Conservation (phyloP, 1,140 invertebrate species). For the Diploscapter pachys region DNA sequence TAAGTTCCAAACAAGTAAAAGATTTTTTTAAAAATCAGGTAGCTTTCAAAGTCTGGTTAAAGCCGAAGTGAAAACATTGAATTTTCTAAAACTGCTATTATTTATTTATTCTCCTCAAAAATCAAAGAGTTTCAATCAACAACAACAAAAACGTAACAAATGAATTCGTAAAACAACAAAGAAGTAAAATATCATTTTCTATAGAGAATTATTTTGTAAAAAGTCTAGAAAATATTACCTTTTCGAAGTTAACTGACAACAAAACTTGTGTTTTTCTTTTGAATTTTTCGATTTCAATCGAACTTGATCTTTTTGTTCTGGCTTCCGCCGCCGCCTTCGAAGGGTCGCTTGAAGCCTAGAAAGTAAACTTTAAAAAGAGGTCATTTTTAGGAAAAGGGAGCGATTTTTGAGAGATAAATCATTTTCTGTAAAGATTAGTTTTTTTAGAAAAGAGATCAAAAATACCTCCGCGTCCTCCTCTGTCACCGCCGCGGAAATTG, state of each 20-base stretch:
- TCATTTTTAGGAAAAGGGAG: not conserved
- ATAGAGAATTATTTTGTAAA: not conserved
- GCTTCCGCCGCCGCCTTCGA: conserved; percentile 34
- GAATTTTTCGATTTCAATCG: conserved; percentile 1
- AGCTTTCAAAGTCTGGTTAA: too few species aligned
- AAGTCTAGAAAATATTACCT: too few species aligned
- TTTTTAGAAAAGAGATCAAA: conserved; percentile 6
- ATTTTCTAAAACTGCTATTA: too few species aligned
- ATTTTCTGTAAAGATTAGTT: conserved; percentile 10
- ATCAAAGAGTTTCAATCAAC: too few species aligned
- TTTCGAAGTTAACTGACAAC: not conserved
- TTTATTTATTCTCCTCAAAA: too few species aligned
- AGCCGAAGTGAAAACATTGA: too few species aligned
- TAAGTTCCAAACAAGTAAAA: too few species aligned
- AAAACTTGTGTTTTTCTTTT: not conserved
- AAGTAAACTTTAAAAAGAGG: too few species aligned
- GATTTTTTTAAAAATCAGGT: too few species aligned
- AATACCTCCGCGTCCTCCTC: conserved; percentile 6
- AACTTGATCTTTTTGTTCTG: conserved; percentile 45
- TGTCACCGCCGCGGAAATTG: conserved; percentile 35
- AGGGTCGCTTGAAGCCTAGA: conserved; percentile 31
- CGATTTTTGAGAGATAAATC: not conserved
- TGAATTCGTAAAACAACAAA: too few species aligned
- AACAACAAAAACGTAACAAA: too few species aligned
- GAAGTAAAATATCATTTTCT: not conserved